Conservation (phyloP, 2,888 invertebrate species). For the Elegia similella region DNA sequence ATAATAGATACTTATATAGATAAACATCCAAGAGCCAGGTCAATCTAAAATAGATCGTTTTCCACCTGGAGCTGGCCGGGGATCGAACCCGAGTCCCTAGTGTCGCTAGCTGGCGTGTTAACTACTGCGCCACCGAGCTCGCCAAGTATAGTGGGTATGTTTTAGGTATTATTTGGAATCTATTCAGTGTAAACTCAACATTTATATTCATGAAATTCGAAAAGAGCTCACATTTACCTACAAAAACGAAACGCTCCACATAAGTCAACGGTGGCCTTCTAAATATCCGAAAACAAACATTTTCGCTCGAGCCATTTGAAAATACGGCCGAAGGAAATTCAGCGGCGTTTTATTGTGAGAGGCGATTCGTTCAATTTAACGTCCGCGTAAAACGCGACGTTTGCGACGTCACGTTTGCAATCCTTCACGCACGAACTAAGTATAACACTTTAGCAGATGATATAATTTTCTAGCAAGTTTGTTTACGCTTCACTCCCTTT, state of each 20-base stretch:
- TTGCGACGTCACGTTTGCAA: conserved; percentile 53
- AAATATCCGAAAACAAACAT: conserved; percentile 65
- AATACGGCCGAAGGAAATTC: conserved; percentile 54
- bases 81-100: no score
- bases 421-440: conserved; percentile 57
- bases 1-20: no score
- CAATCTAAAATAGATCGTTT: no score
- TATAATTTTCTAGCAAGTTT: conserved; percentile 38
- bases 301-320: conserved; percentile 39
- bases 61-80: no score
- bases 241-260: conserved; percentile 25
- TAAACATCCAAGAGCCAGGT: no score
- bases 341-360: conserved; percentile 55
- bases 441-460: conserved; percentile 35
- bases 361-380: conserved; percentile 51
- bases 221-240: conserved; percentile 7
- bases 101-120: no score
- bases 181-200: background rate
- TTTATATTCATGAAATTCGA: conserved; percentile 5
- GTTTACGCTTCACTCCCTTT: conserved; percentile 23
- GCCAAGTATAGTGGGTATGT: no score
- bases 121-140: no score
- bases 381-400: conserved; percentile 53
- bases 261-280: conserved; percentile 45
- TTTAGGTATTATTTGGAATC: background rate